Conservation (phyloP, 2,797 vertebrate species). For the Alosa sapidissima region DNA sequence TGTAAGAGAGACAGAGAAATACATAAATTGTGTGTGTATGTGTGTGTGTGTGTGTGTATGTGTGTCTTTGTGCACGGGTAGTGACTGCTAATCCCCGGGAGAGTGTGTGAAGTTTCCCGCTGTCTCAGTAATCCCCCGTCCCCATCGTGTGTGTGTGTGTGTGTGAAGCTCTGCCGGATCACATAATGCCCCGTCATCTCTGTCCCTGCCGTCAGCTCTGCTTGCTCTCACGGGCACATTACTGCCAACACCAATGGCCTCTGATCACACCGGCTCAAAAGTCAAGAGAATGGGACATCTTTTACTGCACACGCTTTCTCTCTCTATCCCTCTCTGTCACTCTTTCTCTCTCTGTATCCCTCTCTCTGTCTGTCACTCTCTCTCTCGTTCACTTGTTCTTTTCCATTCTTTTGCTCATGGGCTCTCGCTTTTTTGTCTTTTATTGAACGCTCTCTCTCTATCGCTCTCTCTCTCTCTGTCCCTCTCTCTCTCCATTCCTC, state of each 20-base stretch:
- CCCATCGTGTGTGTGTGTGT: not conserved
- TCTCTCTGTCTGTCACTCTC: not conserved
- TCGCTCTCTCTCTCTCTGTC: no score
- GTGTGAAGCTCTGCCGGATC: slow-evolving; percentile 2
- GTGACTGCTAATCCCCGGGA: not conserved
- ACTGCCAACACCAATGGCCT: not conserved
- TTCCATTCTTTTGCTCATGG: no score
- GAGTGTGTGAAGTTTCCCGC: slow-evolving; percentile 5
- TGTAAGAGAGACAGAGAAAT: no score
- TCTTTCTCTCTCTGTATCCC: not conserved
- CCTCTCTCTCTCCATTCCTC: no score
- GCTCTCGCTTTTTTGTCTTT: no score
- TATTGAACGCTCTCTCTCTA: no score
- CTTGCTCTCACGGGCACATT: not conserved
- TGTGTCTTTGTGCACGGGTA: not conserved
- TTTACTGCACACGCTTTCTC: not conserved
- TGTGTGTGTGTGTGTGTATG: not conserved
- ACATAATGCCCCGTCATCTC: slow-evolving; percentile 16
- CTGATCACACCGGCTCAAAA: not conserved
- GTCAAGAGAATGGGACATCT: not conserved
- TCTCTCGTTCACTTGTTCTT: no score
- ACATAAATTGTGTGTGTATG: not conserved
- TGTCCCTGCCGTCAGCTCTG: not conserved
- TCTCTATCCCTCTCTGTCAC: not conserved
- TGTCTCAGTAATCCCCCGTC: not conserved